phyloP scores from a whole-genome alignment of 2,888 invertebrate genomes.

The Arenicola marina region DNA sequence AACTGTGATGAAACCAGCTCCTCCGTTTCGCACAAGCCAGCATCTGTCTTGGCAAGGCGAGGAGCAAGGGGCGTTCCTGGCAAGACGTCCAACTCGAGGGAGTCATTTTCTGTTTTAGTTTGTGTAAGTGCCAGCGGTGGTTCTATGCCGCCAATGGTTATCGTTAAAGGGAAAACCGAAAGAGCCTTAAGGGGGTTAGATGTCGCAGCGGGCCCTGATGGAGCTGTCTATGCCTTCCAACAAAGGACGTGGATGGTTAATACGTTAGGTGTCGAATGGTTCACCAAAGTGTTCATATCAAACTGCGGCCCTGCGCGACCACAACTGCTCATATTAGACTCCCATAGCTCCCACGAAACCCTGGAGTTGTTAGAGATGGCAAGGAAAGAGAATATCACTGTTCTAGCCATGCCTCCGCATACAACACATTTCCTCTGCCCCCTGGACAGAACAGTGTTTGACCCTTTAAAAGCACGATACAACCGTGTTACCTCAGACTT shows the following conservation, averaged over 20 bases:
- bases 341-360: constrained; percentile 33
- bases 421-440: constrained; percentile 16
- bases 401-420: constrained; percentile 16
- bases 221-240: constrained; percentile 30
- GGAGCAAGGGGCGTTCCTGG: not conserved
- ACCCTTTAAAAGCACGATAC: constrained; percentile 10
- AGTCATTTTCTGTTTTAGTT: not conserved
- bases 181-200: not conserved
- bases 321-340: constrained; percentile 36
- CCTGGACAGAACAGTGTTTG: constrained; percentile 9
- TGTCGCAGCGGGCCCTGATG: constrained; percentile 12
- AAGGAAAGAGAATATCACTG: constrained; percentile 16
- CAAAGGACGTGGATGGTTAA: constrained; percentile 36
- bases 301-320: constrained; percentile 35
- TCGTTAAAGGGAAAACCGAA: not conserved
- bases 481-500: constrained; percentile 9
- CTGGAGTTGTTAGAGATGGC: constrained; percentile 30
- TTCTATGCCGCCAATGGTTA: not conserved
- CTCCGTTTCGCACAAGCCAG: not conserved
- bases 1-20: not conserved
- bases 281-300: constrained; percentile 28
- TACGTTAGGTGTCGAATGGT: constrained; percentile 35
- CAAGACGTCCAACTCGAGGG: not conserved
- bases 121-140: not conserved
- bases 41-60: not conserved